phyloP scores from a whole-genome alignment of 2,797 vertebrate species.

The Anguilla marmorata region DNA sequence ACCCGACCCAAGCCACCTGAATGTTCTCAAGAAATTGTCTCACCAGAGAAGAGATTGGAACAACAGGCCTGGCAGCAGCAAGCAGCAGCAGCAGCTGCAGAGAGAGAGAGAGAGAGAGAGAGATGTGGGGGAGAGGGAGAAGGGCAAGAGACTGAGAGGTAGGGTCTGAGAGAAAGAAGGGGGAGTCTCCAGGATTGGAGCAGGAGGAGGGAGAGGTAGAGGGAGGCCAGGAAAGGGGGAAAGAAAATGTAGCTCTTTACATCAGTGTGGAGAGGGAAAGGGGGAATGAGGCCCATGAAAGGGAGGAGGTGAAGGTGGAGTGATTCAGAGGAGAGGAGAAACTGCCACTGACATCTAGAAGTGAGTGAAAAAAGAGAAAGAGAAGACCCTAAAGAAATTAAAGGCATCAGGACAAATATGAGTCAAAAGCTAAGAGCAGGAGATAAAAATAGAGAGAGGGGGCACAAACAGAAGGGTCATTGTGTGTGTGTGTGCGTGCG shows the following conservation, averaged over 20 bases:
- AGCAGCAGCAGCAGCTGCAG: neutral
- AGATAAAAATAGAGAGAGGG: conserved; percentile 10
- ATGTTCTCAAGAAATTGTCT: neutral
- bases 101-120: neutral
- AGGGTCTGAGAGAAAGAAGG: neutral
- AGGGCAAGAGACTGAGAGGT: neutral
- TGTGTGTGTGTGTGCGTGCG: neutral
- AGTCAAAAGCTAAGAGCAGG: neutral
- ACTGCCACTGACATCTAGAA: neutral
- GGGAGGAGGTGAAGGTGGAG: neutral
- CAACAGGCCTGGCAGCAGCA: neutral
- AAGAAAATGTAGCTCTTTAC: neutral
- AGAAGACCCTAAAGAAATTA: neutral
- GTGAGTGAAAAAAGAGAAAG: neutral
- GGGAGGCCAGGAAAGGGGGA: neutral
- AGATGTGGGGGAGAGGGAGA: neutral
- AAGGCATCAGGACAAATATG: neutral
- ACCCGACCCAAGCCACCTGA: neutral
- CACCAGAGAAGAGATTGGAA: neutral
- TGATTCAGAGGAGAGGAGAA: neutral
- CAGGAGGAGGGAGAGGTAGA: neutral
- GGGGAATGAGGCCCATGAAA: neutral
- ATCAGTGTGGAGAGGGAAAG: neutral
- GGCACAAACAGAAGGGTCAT: neutral
- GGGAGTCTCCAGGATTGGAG: neutral